Percentiles rank a stretch among this genome's conserved stretches.
These are phyloP conservation scores for Charaxes varanes DNA, from an alignment of 1,140 invertebrate genomes.

Conservation along the genomic window DNA sequence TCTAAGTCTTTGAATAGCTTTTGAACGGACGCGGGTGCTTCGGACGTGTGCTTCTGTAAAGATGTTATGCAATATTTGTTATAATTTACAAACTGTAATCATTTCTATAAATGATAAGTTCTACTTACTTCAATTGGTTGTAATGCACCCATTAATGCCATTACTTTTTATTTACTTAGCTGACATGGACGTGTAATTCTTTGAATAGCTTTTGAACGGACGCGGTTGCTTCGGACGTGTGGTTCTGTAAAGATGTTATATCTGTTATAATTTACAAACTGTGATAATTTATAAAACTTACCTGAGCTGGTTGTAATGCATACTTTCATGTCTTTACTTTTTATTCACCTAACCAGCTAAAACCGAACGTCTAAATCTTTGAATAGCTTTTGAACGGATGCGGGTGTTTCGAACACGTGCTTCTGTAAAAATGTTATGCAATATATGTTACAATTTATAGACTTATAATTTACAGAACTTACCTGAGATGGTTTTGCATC, in stretches of 20 bases:
- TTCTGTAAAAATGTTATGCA: not conserved
- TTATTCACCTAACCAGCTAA: slow-evolving; percentile 49
- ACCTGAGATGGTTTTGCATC: too few species aligned
- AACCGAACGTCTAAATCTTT: slow-evolving; percentile 18
- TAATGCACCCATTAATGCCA: too few species aligned
- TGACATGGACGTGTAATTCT: slow-evolving; percentile 24
- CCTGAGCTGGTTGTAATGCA: too few species aligned
- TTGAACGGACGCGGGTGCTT: not conserved
- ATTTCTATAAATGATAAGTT: too few species aligned
- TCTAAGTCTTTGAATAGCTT: not conserved
- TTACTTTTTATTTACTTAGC: slow-evolving; percentile 48
- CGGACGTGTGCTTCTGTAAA: not conserved
- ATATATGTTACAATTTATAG: not conserved
- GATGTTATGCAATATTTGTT: not conserved
- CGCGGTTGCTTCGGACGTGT: not conserved
- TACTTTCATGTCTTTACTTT: too few species aligned
- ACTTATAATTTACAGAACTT: too few species aligned
- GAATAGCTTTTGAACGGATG: not conserved
- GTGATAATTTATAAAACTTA: too few species aligned
- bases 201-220: not conserved
- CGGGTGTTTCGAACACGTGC: not conserved
- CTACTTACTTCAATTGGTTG: too few species aligned
- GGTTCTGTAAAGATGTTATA: not conserved
- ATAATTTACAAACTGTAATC: not conserved
- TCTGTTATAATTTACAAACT: not conserved